phyloP scores from a whole-genome alignment of 1,140 invertebrate species.

The Ceratina japonica region DNA sequence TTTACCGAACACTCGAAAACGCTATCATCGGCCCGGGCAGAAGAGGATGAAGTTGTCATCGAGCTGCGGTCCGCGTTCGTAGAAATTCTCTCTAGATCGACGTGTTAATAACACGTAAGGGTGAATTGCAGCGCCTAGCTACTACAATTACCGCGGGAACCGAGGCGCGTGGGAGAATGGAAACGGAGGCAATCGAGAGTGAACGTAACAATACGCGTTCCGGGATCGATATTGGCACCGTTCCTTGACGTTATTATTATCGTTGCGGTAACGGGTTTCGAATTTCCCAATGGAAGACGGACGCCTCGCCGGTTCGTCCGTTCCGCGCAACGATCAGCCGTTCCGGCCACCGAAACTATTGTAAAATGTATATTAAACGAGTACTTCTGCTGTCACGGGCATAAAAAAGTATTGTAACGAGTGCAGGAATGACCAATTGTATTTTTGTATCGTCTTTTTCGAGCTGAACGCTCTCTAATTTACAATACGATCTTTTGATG shows the following conservation, averaged over 20 bases:
- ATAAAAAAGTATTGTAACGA: not conserved
- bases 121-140: no score
- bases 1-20: not conserved
- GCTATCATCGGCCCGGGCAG: no score
- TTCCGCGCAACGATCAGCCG: not conserved
- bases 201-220: conserved; percentile 9
- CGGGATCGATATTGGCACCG: conserved; percentile 29
- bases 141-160: not conserved
- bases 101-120: not conserved
- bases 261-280: not conserved
- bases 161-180: no score
- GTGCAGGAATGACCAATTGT: not conserved
- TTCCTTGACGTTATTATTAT: not conserved
- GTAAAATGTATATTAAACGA: not conserved
- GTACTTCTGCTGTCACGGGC: no score
- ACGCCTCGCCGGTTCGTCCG: not conserved
- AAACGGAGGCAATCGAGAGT: not conserved
- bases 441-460: conserved; percentile 38
- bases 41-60: no score
- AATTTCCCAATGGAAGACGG: not conserved
- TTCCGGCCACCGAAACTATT: not conserved
- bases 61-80: no score
- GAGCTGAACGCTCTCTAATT: not conserved
- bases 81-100: not conserved
- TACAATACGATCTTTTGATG: not conserved